Base-by-base conservation (phyloP, 2,888 invertebrate genomes). In the Xestia ashworthii region DNA sequence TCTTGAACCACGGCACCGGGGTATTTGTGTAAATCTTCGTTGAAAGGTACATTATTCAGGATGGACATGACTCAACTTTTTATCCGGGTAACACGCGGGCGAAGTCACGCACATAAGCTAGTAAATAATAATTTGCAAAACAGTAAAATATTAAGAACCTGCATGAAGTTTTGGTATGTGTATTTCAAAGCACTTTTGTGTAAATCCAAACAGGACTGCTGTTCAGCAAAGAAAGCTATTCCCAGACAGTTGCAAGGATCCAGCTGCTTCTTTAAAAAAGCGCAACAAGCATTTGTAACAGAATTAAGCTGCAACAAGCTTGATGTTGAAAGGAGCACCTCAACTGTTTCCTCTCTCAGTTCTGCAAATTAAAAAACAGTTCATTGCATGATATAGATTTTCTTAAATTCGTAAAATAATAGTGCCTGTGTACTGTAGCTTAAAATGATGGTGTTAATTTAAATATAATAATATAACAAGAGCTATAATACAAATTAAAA, bases 201-300 rank as follows among this genome's bases (percentile, higher is more conserved):
- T 87, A 99, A 97, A 88, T 98, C 97, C 83, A 97, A 96, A 94
- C 99, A 99, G 73, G 98, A 98, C 94, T 99, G 99, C 89, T 98
- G 98, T 92, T 99, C 99, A 65, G 99, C 99, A 96, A 99, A 99
- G 93, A 99, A 97, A 80, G 98, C 98, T 92, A 99, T 99, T 41
- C 99, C 99, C 86, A 99, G 97, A 95, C 99, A 99, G 94, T 99
- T 99, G 90, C 99, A 99, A 0, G 99, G 99, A 95, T 99, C 98
- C 74, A 99, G 97, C 93, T 99, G 99, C 90, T 98, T 98, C 90
- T 98, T 98, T 74, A 99, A 97, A 94, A 99, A 99, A 90, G 98
- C 97, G 91, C 99, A 99, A 93, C 99, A 99, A 53, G 99, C 99
- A 89, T 98, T 98, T 64, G 98, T 98, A 60, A 99, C 99, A 87